phyloP scores from a whole-genome alignment of 2,797 vertebrate genomes.

The Salmo trutta region DNA sequence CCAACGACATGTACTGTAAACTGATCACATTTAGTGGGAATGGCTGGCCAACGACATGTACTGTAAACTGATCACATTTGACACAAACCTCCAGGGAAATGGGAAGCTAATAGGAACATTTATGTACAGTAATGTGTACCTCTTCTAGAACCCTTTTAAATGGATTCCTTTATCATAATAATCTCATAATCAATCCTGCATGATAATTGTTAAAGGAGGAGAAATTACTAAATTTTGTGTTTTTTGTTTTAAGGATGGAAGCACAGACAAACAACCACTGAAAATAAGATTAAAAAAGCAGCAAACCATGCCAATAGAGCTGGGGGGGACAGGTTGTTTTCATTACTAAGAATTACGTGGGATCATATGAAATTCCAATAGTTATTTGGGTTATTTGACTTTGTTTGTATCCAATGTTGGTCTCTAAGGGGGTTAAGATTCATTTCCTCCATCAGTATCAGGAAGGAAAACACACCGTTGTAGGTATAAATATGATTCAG shows the following conservation, averaged over 20 bases:
- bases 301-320: conserved; percentile 51
- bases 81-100: background rate
- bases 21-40: too few relatives aligned
- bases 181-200: conserved; percentile 50
- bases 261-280: too few relatives aligned
- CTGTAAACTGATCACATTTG: background rate
- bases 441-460: background rate
- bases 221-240: conserved; percentile 20
- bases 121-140: conserved; percentile 24
- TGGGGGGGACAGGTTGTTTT: conserved; percentile 49
- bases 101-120: background rate
- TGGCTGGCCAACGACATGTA: too few relatives aligned
- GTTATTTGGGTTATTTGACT: conserved; percentile 52
- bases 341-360: conserved; percentile 36
- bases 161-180: conserved; percentile 29
- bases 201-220: conserved; percentile 41
- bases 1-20: too few relatives aligned
- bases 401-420: conserved; percentile 57
- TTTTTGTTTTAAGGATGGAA: conserved; percentile 57
- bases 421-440: background rate
- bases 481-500: too few relatives aligned
- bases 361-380: conserved; percentile 60
- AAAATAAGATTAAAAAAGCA: conserved; percentile 16
- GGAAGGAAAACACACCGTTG: too few relatives aligned
- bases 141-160: conserved; percentile 20